A percentile compares a stretch with the other conserved stretches of the same genome.
These are phyloP conservation scores for Lethrus apterus DNA, from an alignment of 1,140 invertebrate species.

Conservation along the genomic window DNA sequence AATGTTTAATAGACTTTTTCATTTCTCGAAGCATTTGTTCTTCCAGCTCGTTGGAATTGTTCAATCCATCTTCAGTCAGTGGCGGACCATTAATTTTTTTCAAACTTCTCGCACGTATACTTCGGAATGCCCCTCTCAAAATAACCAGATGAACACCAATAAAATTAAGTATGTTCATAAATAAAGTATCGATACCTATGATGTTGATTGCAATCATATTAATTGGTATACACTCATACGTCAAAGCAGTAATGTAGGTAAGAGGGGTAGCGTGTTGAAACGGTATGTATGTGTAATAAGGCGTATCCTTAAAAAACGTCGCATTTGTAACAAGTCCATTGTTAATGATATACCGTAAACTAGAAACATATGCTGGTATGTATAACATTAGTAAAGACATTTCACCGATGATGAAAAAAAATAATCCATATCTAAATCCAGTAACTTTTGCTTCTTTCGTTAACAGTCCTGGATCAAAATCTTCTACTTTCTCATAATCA, in stretches of 20 bases:
- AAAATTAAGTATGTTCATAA: conserved; percentile 37
- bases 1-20: conserved; percentile 30
- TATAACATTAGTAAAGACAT: conserved; percentile 30
- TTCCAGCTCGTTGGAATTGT: conserved; percentile 19
- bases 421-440: conserved; percentile 27
- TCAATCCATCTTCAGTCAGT: conserved; percentile 8
- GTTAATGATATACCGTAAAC: conserved; percentile 13
- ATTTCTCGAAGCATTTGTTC: conserved; percentile 25
- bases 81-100: not conserved
- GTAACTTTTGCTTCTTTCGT: conserved; percentile 20
- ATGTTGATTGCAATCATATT: conserved; percentile 34
- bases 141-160: conserved; percentile 28
- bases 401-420: conserved; percentile 30
- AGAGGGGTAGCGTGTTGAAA: conserved; percentile 26
- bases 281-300: conserved; percentile 35
- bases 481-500: conserved; percentile 24
- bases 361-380: conserved; percentile 23
- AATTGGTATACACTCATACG: conserved; percentile 32
- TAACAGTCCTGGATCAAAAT: conserved; percentile 21
- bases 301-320: conserved; percentile 19
- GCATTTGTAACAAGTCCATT: conserved; percentile 11
- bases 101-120: conserved; percentile 22
- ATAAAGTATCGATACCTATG: conserved; percentile 34
- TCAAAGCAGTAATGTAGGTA: conserved; percentile 29
- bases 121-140: conserved; percentile 33